Base-by-base conservation (phyloP, 2,888 invertebrate genomes). In the Mythimna ferrago region DNA sequence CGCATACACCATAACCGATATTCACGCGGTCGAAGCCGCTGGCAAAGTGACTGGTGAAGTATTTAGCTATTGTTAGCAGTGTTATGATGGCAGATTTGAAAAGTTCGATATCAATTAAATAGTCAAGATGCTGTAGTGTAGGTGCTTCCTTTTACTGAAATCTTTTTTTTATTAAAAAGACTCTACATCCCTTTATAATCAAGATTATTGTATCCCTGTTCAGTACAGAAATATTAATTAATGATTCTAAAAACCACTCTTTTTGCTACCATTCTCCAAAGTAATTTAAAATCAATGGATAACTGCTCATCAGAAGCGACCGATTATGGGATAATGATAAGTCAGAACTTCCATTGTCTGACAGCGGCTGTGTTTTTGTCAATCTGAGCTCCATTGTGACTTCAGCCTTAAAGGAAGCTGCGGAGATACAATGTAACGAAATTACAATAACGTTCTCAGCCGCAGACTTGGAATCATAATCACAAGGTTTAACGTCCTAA, bases 361-460 rank as follows among this genome's bases (percentile, higher is more conserved):
- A 10, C 10, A 64, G 60, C 32, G 19, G 35, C 38, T 65, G 38
- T 58, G 58, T 80, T 78, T 78, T 69, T 69, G 57, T 62, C 51
- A 63, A 58, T 66, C 63, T 62, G 58, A 54, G 26, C 58, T 66
- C 57, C 32, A 64, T 62, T 77, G 64, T 75, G 41, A 58, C 7
- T 69, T 51, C 26, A 26, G 72, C 72, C 73, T 62, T 74, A 69
- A 67, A 64, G 61, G 63, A 77, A 80, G 51, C 77, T 66, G 51
- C 21, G 11, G 21, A 38, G 53, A 48, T 71, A 75, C 69, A 73
- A 71, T 65, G 61, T 53, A 68, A 74, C 44, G 48, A 78, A 74
- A 81, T 71, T 66, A 70, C 58, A 76, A 73, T 76, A 80, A 62
- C 61, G 58, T 68, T 75, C 62, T 35, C 66, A 79, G 53, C 54